Evolutionary conservation across 92 coral and sea anemone genomes (phyloP).

Genomic region (Zoanthus gigantus): DNA sequence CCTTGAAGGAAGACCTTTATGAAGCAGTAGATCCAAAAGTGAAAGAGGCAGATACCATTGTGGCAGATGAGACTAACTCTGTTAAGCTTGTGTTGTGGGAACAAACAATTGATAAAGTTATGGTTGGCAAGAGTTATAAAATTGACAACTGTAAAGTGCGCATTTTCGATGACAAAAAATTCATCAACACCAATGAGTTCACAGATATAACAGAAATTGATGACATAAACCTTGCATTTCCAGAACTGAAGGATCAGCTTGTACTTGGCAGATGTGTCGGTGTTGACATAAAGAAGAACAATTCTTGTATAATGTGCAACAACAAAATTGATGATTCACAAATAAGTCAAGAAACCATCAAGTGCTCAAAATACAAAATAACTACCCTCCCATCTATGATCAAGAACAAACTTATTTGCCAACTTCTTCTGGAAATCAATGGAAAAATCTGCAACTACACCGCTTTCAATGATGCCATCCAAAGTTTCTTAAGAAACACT

Average conservation of each 20-base stretch:
- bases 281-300: conserved; percentile 41
- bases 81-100: conserved; percentile 75
- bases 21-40: conserved; percentile 66
- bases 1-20: conserved; percentile 63
- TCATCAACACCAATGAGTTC: conserved; percentile 13
- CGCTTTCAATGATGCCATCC: conserved; percentile 43
- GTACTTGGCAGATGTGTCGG: conserved; percentile 45
- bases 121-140: conserved; percentile 56
- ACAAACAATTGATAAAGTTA: conserved; percentile 66
- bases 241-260: background rate
- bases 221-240: background rate
- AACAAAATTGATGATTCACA: conserved; percentile 48
- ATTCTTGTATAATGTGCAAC: conserved; percentile 65
- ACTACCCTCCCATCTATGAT: background rate
- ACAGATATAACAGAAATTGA: conserved; percentile 29
- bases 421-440: conserved; percentile 1
- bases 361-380: conserved; percentile 5
- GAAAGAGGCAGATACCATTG: conserved; percentile 71
- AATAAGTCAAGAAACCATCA: conserved; percentile 27
- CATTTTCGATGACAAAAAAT: conserved; percentile 24
- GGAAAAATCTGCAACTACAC: conserved; percentile 2
- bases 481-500: conserved; percentile 39
- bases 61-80: conserved; percentile 69
- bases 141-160: conserved; percentile 15
- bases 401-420: conserved; percentile 12